Percentiles rank a stretch among this genome's conserved stretches.
Evolutionary conservation across 2,888 invertebrate species (phyloP).

Genomic region (Dysmachus trigonus): DNA sequence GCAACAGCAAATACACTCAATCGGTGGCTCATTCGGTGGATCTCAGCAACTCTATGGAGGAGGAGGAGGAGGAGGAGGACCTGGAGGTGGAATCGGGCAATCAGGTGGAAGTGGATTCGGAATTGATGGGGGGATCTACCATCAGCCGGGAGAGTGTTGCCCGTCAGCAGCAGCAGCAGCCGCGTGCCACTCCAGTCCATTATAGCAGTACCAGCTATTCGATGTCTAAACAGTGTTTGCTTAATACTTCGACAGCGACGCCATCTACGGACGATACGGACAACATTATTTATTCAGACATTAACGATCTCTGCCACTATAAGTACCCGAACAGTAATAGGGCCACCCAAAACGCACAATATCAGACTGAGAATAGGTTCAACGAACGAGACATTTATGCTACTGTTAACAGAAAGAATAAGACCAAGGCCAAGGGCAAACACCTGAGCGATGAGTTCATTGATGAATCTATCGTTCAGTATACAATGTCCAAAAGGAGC

Average conservation of each 20-base stretch:
- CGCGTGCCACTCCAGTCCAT: conserved; percentile 61
- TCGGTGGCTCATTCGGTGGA: conserved; percentile 63
- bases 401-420: conserved; percentile 64
- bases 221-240: conserved; percentile 65
- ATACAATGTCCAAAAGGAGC: conserved; percentile 59
- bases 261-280: conserved; percentile 58
- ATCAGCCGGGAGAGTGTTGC: conserved; percentile 66
- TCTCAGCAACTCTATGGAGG: conserved; percentile 65
- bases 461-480: conserved; percentile 62
- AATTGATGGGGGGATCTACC: conserved; percentile 66
- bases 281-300: conserved; percentile 64
- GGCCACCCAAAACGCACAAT: conserved; percentile 6
- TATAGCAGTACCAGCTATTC: conserved; percentile 66
- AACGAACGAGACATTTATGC: conserved; percentile 64
- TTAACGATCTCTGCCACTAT: conserved; percentile 63
- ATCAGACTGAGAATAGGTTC: conserved; percentile 50
- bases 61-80: conserved; percentile 60
- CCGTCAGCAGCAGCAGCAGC: conserved; percentile 60
- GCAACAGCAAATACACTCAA: conserved; percentile 61
- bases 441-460: conserved; percentile 64
- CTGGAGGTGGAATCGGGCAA: conserved; percentile 61
- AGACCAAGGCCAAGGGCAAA: conserved; percentile 61
- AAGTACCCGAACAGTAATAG: conserved; percentile 52
- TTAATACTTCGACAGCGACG: conserved; percentile 63
- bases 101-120: conserved; percentile 64